Percentiles rank a stretch among this genome's conserved stretches.
These are phyloP conservation scores for Caenorhabditis sp. DNA, from an alignment of 2,888 invertebrate species.

Conservation along the genomic window DNA sequence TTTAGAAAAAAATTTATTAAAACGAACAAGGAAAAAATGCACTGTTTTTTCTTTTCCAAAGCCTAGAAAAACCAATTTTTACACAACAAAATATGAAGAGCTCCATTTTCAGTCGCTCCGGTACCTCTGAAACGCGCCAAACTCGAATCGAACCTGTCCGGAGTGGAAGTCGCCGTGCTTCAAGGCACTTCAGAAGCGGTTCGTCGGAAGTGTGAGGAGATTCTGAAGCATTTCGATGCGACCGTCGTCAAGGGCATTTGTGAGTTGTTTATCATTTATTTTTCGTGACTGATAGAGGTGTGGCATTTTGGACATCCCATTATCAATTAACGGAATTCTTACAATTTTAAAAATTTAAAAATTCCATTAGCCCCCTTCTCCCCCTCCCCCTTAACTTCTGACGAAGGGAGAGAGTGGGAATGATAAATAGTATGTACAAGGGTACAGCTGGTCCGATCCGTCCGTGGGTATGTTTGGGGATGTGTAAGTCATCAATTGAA, in stretches of 20 bases:
- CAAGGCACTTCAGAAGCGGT: conserved; percentile 61
- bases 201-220: conserved; percentile 65
- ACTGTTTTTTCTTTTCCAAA: too few species aligned
- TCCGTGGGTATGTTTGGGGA: too few species aligned
- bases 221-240: conserved; percentile 72
- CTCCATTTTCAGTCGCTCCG: conserved; percentile 42
- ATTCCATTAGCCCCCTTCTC: background rate
- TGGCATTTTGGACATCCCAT: too few species aligned
- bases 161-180: conserved; percentile 55
- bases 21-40: too few species aligned
- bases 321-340: too few species aligned
- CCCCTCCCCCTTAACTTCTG: background rate
- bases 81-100: too few species aligned
- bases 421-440: conserved; percentile 49
- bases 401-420: background rate
- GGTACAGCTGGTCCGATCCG: conserved; percentile 22
- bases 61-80: too few species aligned
- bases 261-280: conserved; percentile 25
- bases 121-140: conserved; percentile 40
- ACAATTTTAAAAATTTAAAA: too few species aligned
- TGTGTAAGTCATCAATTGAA: conserved; percentile 49
- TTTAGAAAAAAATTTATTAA: too few species aligned
- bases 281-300: too few species aligned
- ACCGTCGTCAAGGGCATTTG: conserved; percentile 71
- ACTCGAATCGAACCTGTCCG: conserved; percentile 47